phyloP scores from a whole-genome alignment of 2,797 vertebrate genomes.

The Botia kubotai region DNA sequence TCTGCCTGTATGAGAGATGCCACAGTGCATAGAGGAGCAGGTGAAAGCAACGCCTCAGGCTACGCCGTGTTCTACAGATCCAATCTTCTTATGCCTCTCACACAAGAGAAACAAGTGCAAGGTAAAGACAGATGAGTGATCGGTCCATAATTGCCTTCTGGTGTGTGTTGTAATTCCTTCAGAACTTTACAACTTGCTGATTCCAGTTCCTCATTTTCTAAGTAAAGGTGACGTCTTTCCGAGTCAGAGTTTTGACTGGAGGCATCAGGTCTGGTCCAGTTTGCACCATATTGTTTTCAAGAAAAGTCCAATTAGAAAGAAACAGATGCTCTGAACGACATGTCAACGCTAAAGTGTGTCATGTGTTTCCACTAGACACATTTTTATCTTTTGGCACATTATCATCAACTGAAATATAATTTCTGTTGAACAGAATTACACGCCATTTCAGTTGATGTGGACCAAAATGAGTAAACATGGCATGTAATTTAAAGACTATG shows the following conservation, averaged over 20 bases:
- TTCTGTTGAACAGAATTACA: background rate
- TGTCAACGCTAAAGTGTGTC: background rate
- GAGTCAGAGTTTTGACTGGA: background rate
- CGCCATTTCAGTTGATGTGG: background rate
- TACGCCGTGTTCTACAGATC: conserved; percentile 30
- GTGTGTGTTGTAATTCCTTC: background rate
- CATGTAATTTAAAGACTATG: too few species aligned
- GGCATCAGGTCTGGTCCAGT: background rate
- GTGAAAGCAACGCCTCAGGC: conserved; percentile 36
- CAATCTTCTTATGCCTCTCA: conserved; percentile 30
- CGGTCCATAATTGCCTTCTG: conserved; percentile 19
- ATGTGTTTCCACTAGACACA: background rate
- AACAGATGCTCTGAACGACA: background rate
- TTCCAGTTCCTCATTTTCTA: background rate
- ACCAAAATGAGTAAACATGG: background rate
- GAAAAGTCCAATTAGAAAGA: background rate
- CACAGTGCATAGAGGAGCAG: conserved; percentile 37
- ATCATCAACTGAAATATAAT: background rate
- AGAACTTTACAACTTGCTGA: background rate
- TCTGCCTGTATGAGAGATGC: conserved; percentile 29
- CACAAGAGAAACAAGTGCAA: conserved; percentile 11
- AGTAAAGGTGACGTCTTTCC: background rate
- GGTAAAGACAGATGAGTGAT: conserved; percentile 30
- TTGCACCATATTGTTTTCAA: background rate
- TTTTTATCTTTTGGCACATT: background rate